Base-by-base conservation (phyloP, 2,888 invertebrate genomes). In the Ichneumoninae sp. region DNA sequence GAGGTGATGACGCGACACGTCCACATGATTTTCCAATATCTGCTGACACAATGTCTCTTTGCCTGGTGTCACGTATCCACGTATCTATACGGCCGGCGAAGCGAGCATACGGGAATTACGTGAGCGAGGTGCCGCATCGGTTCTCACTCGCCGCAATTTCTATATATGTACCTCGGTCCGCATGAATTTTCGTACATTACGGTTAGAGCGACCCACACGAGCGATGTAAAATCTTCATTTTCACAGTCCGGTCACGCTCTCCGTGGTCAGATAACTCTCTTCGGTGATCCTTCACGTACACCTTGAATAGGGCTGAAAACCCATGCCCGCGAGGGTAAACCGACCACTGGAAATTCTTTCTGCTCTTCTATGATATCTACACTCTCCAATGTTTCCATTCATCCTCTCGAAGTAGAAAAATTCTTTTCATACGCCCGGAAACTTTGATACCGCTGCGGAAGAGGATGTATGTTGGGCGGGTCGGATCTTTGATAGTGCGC, bases 111-210 rank as follows among this genome's bases (percentile, higher is more conserved):
- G 36, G 66, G 47, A 57, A 26, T 57, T 65, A 77, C 71, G 82
- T 71, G 71, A 73, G 70, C 65, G 66, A 76, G 70, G 36, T 52
- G 50, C 60, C n/a, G 50, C 50, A 81, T 57, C 44, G 63, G 44
- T 54, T 54, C 54, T 26, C 69, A 75, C 75, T 16, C 68, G 40
- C 69, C 22, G 22, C 26, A 10, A 75, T 75, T 75, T 75, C 75
- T 36, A 57, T 57, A 57, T 57, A 57, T 8, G 26, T 26, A 75
- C 81, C 22, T 52, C 10, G 68, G 30, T 16, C 63, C 57, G 44
- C 71, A 77, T 77, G 71, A 33, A 77, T 82, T 82, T 82, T 77
- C 82, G 71, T 71, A 66, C 74, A 69, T 81, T 73, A 77, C 50
- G 52, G 36, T 54, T 7, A 7, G 40, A 3, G 44, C 30, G 4